phyloP scores from a whole-genome alignment of 2,797 vertebrate genomes.

The Alouatta caraya region DNA sequence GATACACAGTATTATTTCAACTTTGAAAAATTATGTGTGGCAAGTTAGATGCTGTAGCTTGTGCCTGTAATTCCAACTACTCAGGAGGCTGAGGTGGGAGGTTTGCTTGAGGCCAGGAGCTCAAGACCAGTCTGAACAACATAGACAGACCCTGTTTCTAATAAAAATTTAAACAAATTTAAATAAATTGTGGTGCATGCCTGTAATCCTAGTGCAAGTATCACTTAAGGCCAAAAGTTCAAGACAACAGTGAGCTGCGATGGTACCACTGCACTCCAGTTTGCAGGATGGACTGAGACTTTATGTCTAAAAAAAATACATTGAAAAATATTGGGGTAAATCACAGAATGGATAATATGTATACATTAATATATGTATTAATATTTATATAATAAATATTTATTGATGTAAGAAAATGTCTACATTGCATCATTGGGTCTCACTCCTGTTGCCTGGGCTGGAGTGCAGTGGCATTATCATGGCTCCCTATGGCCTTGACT shows the following conservation, averaged over 20 bases:
- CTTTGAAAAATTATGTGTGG: constrained; percentile 3
- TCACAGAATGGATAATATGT: not conserved
- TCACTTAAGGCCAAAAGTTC: not conserved
- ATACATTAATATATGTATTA: not conserved
- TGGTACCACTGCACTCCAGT: not conserved
- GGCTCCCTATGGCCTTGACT: not conserved
- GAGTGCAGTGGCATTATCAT: not conserved
- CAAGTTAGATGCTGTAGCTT: not conserved
- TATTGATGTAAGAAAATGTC: not conserved
- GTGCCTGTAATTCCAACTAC: not conserved
- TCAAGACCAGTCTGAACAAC: not conserved
- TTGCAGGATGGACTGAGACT: not conserved
- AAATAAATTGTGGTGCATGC: not conserved
- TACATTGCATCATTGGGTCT: not conserved
- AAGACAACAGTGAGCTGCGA: not conserved
- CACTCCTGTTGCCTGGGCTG: not conserved
- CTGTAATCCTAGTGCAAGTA: not conserved
- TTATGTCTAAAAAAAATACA: not conserved
- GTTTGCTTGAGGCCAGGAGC: not conserved
- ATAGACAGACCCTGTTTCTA: not conserved
- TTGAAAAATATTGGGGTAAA: not conserved
- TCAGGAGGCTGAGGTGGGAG: not conserved
- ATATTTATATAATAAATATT: not conserved
- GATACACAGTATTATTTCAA: not conserved
- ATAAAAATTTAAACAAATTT: not conserved